Conservation (phyloP, 2,888 invertebrate species). For the Eueremaeus valkanovi region DNA sequence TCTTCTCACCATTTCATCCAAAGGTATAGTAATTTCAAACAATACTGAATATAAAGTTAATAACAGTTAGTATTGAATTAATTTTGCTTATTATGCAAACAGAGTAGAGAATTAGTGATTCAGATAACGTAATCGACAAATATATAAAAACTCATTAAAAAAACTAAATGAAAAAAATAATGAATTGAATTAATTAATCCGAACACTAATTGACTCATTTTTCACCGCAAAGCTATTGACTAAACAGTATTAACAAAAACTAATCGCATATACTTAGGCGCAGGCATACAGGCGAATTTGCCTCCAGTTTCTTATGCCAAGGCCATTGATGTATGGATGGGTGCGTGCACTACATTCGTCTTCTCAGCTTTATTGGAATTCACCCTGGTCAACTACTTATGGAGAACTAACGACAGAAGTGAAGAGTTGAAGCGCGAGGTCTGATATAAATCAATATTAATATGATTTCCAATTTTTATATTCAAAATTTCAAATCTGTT, state of each 20-base stretch:
- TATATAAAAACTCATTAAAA: no score
- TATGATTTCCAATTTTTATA: neutral
- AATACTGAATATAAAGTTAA: no score
- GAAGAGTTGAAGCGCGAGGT: neutral
- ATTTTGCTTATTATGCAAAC: no score
- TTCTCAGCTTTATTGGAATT: slow-evolving; percentile 56
- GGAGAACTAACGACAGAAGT: neutral
- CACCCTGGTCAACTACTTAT: slow-evolving; percentile 49
- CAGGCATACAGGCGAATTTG: slow-evolving; percentile 47
- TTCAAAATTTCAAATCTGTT: neutral
- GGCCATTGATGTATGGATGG: slow-evolving; percentile 51
- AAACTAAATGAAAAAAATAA: no score
- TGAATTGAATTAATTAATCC: neutral
- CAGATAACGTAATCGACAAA: no score
- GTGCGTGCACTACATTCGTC: slow-evolving; percentile 53
- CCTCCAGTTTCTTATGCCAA: slow-evolving; percentile 49
- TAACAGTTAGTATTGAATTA: no score
- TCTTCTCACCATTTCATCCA: slow-evolving; percentile 50
- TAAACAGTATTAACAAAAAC: no score
- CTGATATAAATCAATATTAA: neutral
- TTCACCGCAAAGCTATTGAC: no score
- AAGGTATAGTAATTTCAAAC: slow-evolving; percentile 44
- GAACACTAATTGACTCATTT: neutral
- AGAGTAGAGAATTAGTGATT: no score
- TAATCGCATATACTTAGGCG: no score